phyloP scores from a whole-genome alignment of 53 echinoderm and acorn worm genomes.

The Astropecten irregularis region DNA sequence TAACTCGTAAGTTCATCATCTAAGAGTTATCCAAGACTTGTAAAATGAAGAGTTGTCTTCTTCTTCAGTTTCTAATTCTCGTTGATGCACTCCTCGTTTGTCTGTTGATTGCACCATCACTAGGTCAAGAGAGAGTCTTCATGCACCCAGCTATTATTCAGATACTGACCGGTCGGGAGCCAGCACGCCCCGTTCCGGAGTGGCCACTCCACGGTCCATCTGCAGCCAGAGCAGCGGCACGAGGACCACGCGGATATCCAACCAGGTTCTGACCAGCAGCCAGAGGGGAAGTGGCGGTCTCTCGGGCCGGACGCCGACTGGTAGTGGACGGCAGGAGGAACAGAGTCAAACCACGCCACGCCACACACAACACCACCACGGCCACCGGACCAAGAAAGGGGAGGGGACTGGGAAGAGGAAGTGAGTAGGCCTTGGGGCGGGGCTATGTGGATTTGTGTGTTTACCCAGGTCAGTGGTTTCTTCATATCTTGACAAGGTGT shows the following conservation, averaged over 20 bases:
- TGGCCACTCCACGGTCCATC: slow-evolving; percentile 61
- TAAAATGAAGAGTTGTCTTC: too few species aligned
- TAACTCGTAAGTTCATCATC: slow-evolving; percentile 83
- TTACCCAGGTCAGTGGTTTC: too few species aligned
- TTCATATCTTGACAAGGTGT: too few species aligned
- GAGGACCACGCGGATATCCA: slow-evolving; percentile 56
- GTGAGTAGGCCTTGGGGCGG: neutral
- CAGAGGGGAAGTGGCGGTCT: neutral
- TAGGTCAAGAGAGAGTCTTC: slow-evolving; percentile 89
- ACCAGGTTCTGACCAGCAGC: slow-evolving; percentile 42
- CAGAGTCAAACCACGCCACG: slow-evolving; percentile 75
- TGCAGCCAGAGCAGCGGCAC: slow-evolving; percentile 71
- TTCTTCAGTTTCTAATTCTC: too few species aligned
- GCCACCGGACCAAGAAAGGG: slow-evolving; percentile 57
- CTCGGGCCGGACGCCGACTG: slow-evolving; percentile 2
- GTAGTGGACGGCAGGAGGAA: slow-evolving; percentile 57
- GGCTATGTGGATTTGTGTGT: too few species aligned
- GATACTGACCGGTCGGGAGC: slow-evolving; percentile 60
- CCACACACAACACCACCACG: slow-evolving; percentile 65
- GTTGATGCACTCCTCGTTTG: too few species aligned
- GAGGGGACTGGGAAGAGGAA: slow-evolving; percentile 37
- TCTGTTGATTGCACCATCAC: too few species aligned
- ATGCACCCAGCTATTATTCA: slow-evolving; percentile 56
- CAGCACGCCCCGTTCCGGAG: slow-evolving; percentile 53
- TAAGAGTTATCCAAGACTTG: neutral